Evolutionary conservation across 2,888 invertebrate species (phyloP).

Genomic region (Eupeodes luniger): DNA sequence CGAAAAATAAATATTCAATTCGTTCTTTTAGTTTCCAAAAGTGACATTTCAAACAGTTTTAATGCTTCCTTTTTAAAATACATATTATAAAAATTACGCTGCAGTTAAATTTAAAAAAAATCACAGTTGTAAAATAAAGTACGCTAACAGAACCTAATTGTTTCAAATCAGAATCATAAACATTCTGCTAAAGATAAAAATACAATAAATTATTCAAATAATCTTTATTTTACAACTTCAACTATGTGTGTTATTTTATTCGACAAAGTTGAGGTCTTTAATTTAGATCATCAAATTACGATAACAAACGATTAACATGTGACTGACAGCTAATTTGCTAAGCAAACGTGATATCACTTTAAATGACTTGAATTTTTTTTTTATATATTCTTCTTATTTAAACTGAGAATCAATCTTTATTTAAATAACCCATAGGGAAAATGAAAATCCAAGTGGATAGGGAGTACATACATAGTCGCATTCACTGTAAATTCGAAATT

Average conservation of each 20-base stretch:
- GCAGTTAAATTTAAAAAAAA: no score
- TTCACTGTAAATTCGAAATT: constrained; percentile 44
- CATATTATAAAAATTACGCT: no score
- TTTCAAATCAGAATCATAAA: no score
- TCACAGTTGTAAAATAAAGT: no score
- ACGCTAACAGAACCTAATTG: no score
- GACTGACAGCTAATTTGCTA: constrained; percentile 65
- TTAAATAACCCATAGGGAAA: neutral
- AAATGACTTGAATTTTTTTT: constrained; percentile 4
- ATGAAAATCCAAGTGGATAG: neutral
- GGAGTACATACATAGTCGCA: constrained; percentile 13
- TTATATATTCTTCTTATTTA: neutral
- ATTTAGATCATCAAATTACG: neutral
- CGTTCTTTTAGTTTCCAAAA: no score
- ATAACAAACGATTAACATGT: constrained; percentile 57
- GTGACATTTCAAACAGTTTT: no score
- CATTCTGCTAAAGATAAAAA: no score
- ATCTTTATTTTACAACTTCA: no score
- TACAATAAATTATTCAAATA: no score
- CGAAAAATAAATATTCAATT: no score
- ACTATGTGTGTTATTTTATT: neutral
- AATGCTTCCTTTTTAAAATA: no score
- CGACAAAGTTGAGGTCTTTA: neutral
- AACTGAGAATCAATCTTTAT: neutral
- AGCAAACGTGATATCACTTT: constrained; percentile 62